phyloP scores from a whole-genome alignment of 2,888 invertebrate genomes.

The Danaus chrysippus region DNA sequence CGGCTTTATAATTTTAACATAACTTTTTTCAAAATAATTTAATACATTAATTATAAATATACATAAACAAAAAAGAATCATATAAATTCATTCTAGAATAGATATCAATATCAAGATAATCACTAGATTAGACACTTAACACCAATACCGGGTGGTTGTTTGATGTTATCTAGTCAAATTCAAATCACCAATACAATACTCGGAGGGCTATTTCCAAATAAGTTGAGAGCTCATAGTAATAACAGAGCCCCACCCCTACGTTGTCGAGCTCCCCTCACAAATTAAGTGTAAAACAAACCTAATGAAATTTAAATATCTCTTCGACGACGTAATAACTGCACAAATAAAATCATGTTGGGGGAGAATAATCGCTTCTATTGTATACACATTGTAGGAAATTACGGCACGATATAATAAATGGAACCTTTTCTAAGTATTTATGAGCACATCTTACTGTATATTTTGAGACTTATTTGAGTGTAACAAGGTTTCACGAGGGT shows the following conservation, averaged over 20 bases:
- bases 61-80: background rate
- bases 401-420: slow-evolving; percentile 51
- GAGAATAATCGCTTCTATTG: slow-evolving; percentile 75
- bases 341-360: slow-evolving; percentile 77
- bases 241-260: slow-evolving; percentile 64
- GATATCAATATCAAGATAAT: slow-evolving; percentile 24
- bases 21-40: no score
- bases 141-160: slow-evolving; percentile 47
- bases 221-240: slow-evolving; percentile 59
- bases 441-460: slow-evolving; percentile 32
- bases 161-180: slow-evolving; percentile 64
- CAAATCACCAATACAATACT: slow-evolving; percentile 65
- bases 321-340: slow-evolving; percentile 74
- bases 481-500: slow-evolving; percentile 58
- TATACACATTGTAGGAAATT: slow-evolving; percentile 66
- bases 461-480: slow-evolving; percentile 37
- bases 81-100: background rate
- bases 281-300: slow-evolving; percentile 80
- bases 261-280: slow-evolving; percentile 70
- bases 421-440: slow-evolving; percentile 55
- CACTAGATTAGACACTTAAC: slow-evolving; percentile 24
- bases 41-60: no score
- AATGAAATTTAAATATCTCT: slow-evolving; percentile 79
- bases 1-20: no score
- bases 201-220: slow-evolving; percentile 60